Percentiles rank a stretch among this genome's conserved stretches.
These are phyloP conservation scores for Ochropleura plecta DNA, from an alignment of 2,888 invertebrate genomes.

Conservation along the genomic window DNA sequence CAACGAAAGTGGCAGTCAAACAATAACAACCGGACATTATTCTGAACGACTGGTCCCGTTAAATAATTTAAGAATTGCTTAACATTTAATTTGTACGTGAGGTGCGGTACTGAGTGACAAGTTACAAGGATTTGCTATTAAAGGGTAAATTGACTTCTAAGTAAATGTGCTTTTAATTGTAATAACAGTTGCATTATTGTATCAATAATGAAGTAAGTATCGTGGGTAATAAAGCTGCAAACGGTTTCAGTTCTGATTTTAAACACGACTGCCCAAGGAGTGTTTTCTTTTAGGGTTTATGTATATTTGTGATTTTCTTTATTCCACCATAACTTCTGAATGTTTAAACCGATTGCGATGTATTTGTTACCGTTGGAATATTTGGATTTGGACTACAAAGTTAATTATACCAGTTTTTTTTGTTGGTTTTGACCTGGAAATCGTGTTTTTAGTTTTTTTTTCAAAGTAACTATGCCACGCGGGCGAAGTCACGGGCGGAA, in stretches of 20 bases:
- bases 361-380: too few relatives aligned
- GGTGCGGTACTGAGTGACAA: conserved; percentile 32
- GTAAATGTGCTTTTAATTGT: background rate
- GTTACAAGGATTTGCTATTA: conserved; percentile 11
- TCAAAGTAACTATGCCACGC: too few relatives aligned
- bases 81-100: conserved; percentile 61
- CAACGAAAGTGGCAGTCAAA: conserved; percentile 68
- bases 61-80: conserved; percentile 74
- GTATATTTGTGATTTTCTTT: too few relatives aligned
- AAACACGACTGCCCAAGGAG: background rate
- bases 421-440: too few relatives aligned
- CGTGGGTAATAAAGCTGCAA: background rate
- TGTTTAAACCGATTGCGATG: too few relatives aligned
- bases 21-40: conserved; percentile 72
- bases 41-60: conserved; percentile 70
- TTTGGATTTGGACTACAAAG: too few relatives aligned
- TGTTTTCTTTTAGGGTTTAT: too few relatives aligned
- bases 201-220: background rate
- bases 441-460: too few relatives aligned
- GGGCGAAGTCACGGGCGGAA: too few relatives aligned
- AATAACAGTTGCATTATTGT: background rate
- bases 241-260: background rate
- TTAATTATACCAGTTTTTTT: too few relatives aligned
- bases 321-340: too few relatives aligned
- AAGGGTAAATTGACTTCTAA: background rate